Base-by-base conservation (phyloP, 64 coral and sea anemone species). In the Pachyseris speciosa region DNA sequence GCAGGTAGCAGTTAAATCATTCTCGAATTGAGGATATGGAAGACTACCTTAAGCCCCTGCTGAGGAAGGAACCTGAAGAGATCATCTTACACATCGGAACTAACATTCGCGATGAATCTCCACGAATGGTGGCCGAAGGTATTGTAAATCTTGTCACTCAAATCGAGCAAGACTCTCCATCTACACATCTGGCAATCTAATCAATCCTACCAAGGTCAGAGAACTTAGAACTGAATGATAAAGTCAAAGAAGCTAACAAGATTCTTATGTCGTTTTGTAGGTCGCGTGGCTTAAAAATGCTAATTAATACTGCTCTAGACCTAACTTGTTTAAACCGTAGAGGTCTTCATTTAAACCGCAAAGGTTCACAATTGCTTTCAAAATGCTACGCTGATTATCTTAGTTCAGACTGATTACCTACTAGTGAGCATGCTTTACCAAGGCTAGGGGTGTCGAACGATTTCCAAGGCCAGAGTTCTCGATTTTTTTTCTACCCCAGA, bases 131-230 rank as follows among this genome's bases (percentile, higher is more conserved):
- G 10, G 85, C 85, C 22, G 68, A 88, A 75, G 69, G 85, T 88
- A 59, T 88, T 37, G 69, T 72, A 88, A 88, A 88, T 38, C 10
- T 88, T 37, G 69, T 25, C n/a, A 55, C 73, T 26, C 85, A 88
- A 74, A 63, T 75, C 27, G 67, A 88, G 59, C 85, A 88, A 75
- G 51, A 88, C 47, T 88, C n/a, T n/a, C 69, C 85, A 34, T 31
- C 19, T 69, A 88, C 85, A n/a, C 13, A 75, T 33, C 28, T 88
- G 15, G 13, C 68, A 33, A 88, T 88, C 30, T 88, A 26, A 57
- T 74, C 69, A 28, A 16, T 88, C 9, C 24, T 75, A 74, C 26
- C 58, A 39, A 43, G 85, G 19, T 88, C 85, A 88, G 85, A 88
- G 28, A 88, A 74, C 25, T 37, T 32, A 50, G 64, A 80, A 9